Evolutionary conservation across 2,888 invertebrate genomes (phyloP).

Genomic region (Cheilosia urbana): DNA sequence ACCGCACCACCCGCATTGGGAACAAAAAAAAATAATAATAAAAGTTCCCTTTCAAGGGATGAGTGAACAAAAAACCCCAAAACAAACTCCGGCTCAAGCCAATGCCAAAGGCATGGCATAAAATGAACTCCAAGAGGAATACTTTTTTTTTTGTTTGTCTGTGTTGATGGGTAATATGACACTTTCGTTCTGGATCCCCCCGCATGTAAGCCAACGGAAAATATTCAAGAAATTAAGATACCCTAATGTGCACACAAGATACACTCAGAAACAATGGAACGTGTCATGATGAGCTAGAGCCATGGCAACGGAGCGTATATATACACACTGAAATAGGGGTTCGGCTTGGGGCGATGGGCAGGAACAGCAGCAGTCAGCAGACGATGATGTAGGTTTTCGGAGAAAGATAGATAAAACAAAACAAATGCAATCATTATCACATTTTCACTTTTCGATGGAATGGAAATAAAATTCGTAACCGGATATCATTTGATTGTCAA

Average conservation of each 20-base stretch:
- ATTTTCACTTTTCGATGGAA: conserved; percentile 58
- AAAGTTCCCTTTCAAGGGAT: background rate
- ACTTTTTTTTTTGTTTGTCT: conserved; percentile 5
- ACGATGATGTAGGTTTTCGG: conserved; percentile 41
- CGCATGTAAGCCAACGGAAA: conserved; percentile 43
- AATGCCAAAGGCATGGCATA: conserved; percentile 43
- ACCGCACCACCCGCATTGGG: conserved; percentile 68
- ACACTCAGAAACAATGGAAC: conserved; percentile 67
- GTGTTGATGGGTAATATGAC: conserved; percentile 62
- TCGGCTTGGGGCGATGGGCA: background rate
- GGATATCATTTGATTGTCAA: conserved; percentile 68
- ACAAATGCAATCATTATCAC: conserved; percentile 71
- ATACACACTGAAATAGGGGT: conserved; percentile 17
- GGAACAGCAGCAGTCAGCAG: background rate
- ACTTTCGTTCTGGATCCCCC: conserved; percentile 66
- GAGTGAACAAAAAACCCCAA: conserved; percentile 46
- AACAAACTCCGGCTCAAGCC: conserved; percentile 47
- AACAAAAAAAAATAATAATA: conserved; percentile 21
- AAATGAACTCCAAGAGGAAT: conserved; percentile 30
- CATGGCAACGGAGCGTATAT: conserved; percentile 51
- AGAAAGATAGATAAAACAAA: conserved; percentile 70
- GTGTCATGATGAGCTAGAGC: conserved; percentile 45
- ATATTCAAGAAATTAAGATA: conserved; percentile 67
- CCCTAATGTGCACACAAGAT: conserved; percentile 72
- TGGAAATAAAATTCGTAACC: conserved; percentile 49